Evolutionary conservation across 2,888 invertebrate species (phyloP), one percentile per base, ranked within the genome.

Genomic region (Drepana falcataria): DNA sequence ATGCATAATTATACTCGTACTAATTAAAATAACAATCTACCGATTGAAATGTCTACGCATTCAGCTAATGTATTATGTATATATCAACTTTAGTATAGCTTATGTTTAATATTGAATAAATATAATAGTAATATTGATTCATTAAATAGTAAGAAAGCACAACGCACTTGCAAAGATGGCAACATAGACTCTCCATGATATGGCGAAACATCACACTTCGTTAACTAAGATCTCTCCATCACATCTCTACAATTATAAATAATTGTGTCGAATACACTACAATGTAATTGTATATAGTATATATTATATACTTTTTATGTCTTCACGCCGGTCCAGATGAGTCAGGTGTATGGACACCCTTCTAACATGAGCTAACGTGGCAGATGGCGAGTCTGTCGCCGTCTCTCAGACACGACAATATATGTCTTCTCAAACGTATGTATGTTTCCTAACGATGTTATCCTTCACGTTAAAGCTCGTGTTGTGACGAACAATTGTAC

Each of bases 131-230:
- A 21, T 21, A 21, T 21, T 21, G 21, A 59, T 67, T 71, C 80
- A 69, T 68, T 60, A 68, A 59, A 57, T 68, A 64, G 66, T 67
- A 68, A 68, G 70, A 72, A 77, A 77, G 73, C 75, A 71, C 69
- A 71, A 70, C 69, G 68, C 66, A 69, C 60, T 67, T 68, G 67
- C 68, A 57, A 65, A 66, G 64, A 71, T 75, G 64, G 66, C 59
- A 66, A 68, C 62, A 66, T 59, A 65, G 57, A 73, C 68, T 65
- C 66, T 65, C 66, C 63, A 66, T 78, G 81, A 82, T 83, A 83
- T 83, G 81, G 73, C 64, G 58, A 61, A 59, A 66, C 70, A 78
- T 77, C 81, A 79, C 74, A 72, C 74, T 75, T 71, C 63, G 58
- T 62, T 61, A 57, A 56, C 56, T 56, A 63, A 56, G 63, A 63